Base-by-base conservation (phyloP, 2,113 vertebrate genomes). In the Burhinus bistriatus region DNA sequence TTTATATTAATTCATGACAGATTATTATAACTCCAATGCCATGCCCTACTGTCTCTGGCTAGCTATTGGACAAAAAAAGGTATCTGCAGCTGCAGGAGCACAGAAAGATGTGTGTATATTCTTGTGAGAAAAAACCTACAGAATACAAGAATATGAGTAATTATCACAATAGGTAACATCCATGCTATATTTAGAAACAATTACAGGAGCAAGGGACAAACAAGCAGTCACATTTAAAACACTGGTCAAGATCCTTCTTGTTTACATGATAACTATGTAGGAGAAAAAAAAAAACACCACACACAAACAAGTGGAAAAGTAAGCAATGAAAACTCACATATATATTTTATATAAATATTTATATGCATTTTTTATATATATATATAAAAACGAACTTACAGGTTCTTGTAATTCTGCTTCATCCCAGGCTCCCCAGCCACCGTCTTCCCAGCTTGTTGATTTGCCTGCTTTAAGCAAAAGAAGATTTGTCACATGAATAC, bases 391-490 rank as follows among this genome's bases (percentile, higher is more conserved):
- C n/a, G n/a, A n/a, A 97, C 98, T 98, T 97, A 99, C 98, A 72
- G 95, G 97, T 88, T 98, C 98, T 76, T 98, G 98, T 16, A 94
- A 86, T 38, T 98, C 98, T 76, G 97, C 95, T 83, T 98, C 98
- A 86, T 99, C 98, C 98, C 98, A 99, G 7, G 97, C 94, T 95
- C 98, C 98, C 98, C 98, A 99, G 72, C 96, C 97, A 91, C 98
- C 98, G 90, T 98, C 98, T 93, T 98, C 98, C 98, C 98, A 99
- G 96, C 87, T 96, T 62, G 97, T 22, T 51, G 98, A 96, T 94
- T 98, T 99, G 83, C 98, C 98, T 98, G 73, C 45, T 77, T 90
- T 36, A 66, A 95, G 29, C 5, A 17, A 85, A 79, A 84, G 83
- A 81, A 87, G 10, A 87, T 42, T 49, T 65, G 61, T 95, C 52